phyloP scores from a whole-genome alignment of 2,888 invertebrate species.

The Drosophila fungiperda region DNA sequence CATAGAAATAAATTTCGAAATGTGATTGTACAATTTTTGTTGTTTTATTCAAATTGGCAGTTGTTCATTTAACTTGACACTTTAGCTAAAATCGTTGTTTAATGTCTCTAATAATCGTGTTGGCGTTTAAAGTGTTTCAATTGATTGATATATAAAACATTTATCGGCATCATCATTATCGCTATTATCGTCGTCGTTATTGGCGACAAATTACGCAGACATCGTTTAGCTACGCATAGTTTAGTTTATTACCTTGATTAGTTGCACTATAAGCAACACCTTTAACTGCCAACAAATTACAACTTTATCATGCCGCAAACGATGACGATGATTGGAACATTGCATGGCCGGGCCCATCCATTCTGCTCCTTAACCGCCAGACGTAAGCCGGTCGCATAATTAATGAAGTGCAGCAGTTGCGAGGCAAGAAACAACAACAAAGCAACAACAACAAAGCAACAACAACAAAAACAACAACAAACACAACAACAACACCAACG shows the following conservation, averaged over 20 bases:
- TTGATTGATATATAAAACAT: slow-evolving; percentile 47
- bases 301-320: slow-evolving; percentile 80
- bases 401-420: slow-evolving; percentile 76
- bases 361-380: slow-evolving; percentile 56
- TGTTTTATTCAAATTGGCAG: background rate
- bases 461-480: slow-evolving; percentile 13
- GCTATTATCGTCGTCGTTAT: slow-evolving; percentile 38
- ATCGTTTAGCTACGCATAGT: slow-evolving; percentile 77
- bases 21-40: background rate
- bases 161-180: slow-evolving; percentile 33
- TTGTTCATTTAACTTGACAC: background rate
- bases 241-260: slow-evolving; percentile 79
- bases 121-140: slow-evolving; percentile 3
- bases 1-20: slow-evolving; percentile 18
- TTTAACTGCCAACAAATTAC: slow-evolving; percentile 81
- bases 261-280: slow-evolving; percentile 82
- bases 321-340: slow-evolving; percentile 52
- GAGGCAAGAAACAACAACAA: slow-evolving; percentile 26
- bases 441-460: background rate
- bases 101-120: background rate
- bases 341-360: slow-evolving; percentile 53
- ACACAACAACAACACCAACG: slow-evolving; percentile 1
- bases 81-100: background rate
- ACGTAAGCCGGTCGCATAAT: slow-evolving; percentile 68
- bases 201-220: slow-evolving; percentile 58